Conservation (phyloP, 2,888 invertebrate species). For the Pseudococcus longispinus region DNA sequence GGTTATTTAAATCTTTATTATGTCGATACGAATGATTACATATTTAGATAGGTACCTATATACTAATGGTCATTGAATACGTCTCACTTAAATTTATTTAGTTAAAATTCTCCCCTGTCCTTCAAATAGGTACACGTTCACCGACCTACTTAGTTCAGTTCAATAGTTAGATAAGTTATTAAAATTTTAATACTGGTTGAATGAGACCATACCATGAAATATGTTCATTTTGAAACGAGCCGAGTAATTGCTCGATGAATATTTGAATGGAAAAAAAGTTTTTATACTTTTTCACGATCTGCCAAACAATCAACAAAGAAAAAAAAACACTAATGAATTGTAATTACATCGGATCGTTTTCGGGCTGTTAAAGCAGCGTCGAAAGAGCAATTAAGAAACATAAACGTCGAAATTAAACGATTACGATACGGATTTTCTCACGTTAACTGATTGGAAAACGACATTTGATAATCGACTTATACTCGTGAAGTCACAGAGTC, state of each 20-base stretch:
- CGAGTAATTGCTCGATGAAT: background rate
- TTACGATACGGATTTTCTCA: constrained; percentile 22
- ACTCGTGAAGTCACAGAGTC: background rate
- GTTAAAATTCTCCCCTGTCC: no score
- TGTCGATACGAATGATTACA: background rate
- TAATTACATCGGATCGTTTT: background rate
- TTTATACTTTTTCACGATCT: background rate
- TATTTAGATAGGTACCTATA: no score
- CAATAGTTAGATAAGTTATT: background rate
- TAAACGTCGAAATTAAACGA: background rate
- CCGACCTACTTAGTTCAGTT: no score
- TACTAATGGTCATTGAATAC: no score
- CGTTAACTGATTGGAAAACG: constrained; percentile 2
- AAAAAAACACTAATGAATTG: background rate
- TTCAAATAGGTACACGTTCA: no score
- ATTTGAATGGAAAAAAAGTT: background rate
- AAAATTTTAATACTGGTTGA: background rate
- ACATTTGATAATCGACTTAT: background rate
- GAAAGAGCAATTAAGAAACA: constrained; percentile 7
- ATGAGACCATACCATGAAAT: background rate
- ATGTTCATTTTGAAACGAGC: background rate
- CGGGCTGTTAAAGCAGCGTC: background rate
- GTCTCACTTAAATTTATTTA: no score
- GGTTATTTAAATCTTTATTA: background rate
- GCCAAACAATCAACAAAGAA: background rate